Evolutionary conservation across 2,113 vertebrate species (phyloP).

Genomic region (Globicephala melas): DNA sequence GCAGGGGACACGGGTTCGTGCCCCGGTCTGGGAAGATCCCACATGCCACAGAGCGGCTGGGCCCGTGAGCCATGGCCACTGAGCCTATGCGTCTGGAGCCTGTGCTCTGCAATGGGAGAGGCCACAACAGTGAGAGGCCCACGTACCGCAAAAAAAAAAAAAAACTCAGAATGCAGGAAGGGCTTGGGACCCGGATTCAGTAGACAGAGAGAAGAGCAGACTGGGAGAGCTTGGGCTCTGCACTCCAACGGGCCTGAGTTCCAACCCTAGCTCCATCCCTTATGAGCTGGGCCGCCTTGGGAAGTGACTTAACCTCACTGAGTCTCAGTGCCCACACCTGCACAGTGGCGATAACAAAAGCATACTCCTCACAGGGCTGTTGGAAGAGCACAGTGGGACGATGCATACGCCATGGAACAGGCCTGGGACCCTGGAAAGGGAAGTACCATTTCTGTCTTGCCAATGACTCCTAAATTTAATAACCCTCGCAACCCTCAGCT

Average conservation of each 20-base stretch:
- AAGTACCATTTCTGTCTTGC: not conserved
- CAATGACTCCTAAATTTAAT: not conserved
- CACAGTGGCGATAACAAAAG: not conserved
- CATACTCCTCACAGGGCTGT: rapidly evolving
- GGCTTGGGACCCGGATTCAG: not conserved
- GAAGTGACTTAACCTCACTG: not conserved
- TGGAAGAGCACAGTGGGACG: not conserved
- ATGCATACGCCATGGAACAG: not conserved
- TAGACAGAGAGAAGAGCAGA: rapidly evolving
- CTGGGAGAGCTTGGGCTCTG: not conserved
- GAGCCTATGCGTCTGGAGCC: rapidly evolving
- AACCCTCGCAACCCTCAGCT: not conserved
- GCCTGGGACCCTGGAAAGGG: not conserved
- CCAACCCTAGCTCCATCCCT: not conserved
- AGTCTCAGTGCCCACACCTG: not conserved
- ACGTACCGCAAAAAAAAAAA: too few relatives aligned
- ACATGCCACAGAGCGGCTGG: too few relatives aligned
- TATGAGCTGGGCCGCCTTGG: not conserved
- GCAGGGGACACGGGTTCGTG: too few relatives aligned
- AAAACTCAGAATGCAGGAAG: not conserved
- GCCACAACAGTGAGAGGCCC: too few relatives aligned
- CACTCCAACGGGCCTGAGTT: rapidly evolving
- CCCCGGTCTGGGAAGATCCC: too few relatives aligned
- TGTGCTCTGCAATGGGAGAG: too few relatives aligned
- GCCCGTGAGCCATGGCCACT: too few relatives aligned